Percentiles rank a stretch among this genome's conserved stretches.
These are phyloP conservation scores for Andrena marginata DNA, from an alignment of 2,888 invertebrate genomes.

Conservation along the genomic window DNA sequence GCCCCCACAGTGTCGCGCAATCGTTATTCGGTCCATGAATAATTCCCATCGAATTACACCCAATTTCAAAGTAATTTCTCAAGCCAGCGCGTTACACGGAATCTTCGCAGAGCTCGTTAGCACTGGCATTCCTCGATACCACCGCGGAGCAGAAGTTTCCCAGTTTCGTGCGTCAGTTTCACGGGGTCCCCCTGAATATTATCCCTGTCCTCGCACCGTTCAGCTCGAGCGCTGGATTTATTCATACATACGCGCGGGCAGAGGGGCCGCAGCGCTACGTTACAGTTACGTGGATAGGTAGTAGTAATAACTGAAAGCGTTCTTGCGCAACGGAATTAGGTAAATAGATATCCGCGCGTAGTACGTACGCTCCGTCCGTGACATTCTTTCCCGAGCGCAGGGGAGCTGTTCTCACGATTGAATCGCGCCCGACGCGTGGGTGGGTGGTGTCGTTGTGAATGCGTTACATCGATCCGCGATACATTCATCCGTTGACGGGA, in stretches of 20 bases:
- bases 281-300: not conserved
- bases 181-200: not conserved
- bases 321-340: slow-evolving; percentile 54
- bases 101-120: not conserved
- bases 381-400: slow-evolving; percentile 54
- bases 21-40: no score
- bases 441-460: slow-evolving; percentile 43
- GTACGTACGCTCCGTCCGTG: slow-evolving; percentile 50
- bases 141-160: slow-evolving; percentile 3
- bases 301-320: slow-evolving; percentile 35
- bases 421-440: slow-evolving; percentile 41
- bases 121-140: not conserved
- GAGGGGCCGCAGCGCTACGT: not conserved
- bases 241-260: slow-evolving; percentile 2
- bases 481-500: slow-evolving; percentile 26
- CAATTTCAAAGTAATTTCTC: not conserved
- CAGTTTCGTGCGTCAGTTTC: not conserved
- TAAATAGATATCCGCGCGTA: slow-evolving; percentile 53
- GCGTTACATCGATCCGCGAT: slow-evolving; percentile 45
- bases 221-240: not conserved
- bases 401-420: slow-evolving; percentile 52
- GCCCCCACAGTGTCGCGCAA: no score
- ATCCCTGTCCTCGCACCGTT: not conserved
- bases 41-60: not conserved
- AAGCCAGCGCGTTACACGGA: not conserved